Base-by-base conservation (phyloP, 2,888 invertebrate genomes). In the Pseudococcus viburni region DNA sequence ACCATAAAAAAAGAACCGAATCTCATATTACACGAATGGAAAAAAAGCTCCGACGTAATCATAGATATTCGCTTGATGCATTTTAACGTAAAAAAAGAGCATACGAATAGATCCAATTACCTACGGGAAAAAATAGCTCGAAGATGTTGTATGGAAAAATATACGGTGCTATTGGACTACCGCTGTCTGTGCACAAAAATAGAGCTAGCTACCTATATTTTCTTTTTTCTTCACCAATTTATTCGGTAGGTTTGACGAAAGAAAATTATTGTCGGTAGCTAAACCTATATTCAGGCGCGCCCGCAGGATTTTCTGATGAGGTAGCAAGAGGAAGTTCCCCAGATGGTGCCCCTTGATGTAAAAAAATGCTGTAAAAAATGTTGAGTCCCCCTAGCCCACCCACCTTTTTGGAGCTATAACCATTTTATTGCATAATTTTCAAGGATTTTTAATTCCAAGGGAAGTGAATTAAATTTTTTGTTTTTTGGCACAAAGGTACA, bases 261-360 rank as follows among this genome's bases (percentile, higher is more conserved):
- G 59, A 59, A 59, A 59, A 59, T 19, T 51, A 46, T 51, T 59
- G 19, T 19, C 19, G 8, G 59, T 59, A n/a, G 51, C 26, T 33
- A 33, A 3, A 33, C 26, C 26, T 33, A 33, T 89, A 77, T 89
- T 51, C 84, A 85, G 88, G n/a, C n/a, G n/a, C n/a, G n/a, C n/a
- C n/a, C n/a, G n/a, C n/a, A n/a, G n/a, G n/a, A n/a, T n/a, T n/a
- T n/a, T n/a, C n/a, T n/a, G n/a, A n/a, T n/a, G n/a, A n/a, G n/a
- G n/a, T n/a, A n/a, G n/a, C n/a, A n/a, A n/a, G n/a, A n/a, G n/a
- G n/a, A n/a, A n/a, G n/a, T n/a, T n/a, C n/a, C n/a, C n/a, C n/a
- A n/a, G n/a, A n/a, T n/a, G n/a, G n/a, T n/a, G n/a, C n/a, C n/a
- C n/a, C n/a, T n/a, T n/a, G n/a, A n/a, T n/a, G n/a, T n/a, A n/a